Evolutionary conservation across 2,113 vertebrate species (phyloP), one percentile per base, ranked within the genome.

Genomic region (Coracopsis vasa): DNA sequence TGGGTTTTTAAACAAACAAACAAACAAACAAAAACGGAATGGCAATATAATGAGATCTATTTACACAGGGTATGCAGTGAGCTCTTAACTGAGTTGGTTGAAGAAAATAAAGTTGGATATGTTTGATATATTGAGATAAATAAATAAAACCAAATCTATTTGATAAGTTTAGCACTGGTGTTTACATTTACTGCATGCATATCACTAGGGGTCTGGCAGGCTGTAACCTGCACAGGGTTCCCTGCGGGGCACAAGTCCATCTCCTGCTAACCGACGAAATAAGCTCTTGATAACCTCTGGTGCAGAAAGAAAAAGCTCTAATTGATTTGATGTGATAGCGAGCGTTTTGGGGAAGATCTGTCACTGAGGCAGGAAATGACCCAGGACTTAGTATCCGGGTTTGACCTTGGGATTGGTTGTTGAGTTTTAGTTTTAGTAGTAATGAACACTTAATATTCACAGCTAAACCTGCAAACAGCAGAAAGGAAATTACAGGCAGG

Each of bases 51-150:
- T 9, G 50, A 87, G 84, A 93, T 96, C 84, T 96, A 79, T 96
- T 93, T 92, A 90, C 87, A 47, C 56, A 64, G 50, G 62, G 61
- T 94, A 73, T 85, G 24, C 85, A 93, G 51, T 62, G 81, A 90
- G 78, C 85, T 95, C 39, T 88, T 97, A 97, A 91, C 72, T 45
- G 53, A 64, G 33, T 58, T 88, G 75, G 37, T 62, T 94, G 94
- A 92, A 48, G 73, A 85, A 92, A 93, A 80, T 45, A 92, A 94
- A 94, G 87, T 69, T 41, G 25, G 47, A 3, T 91, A 13, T 90
- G 58, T 91, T 86, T 82, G 65, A 45, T 83, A 44, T 77, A 83
- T 85, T 84, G 70, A 50, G 79, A 80, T 13, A 77, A 92, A 79
- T 64, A 93, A 90, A 88, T 73, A 81, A 91, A 80, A 3, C 25